phyloP scores from a whole-genome alignment of 2,113 vertebrate species.

The Fulmarus glacialis region DNA sequence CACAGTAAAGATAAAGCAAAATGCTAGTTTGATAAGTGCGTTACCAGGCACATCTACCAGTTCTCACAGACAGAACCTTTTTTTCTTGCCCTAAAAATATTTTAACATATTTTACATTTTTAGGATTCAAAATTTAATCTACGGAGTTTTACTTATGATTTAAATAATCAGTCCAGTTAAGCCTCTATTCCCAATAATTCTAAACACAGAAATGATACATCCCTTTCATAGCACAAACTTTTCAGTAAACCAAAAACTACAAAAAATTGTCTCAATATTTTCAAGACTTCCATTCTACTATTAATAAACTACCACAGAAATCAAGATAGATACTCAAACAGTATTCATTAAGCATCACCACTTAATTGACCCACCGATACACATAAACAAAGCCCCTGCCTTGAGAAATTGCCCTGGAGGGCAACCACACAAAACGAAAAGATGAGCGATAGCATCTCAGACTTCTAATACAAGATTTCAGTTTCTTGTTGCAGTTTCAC shows the following conservation, averaged over 20 bases:
- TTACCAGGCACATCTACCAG: background rate
- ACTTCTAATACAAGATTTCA: background rate
- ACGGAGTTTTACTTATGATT: background rate
- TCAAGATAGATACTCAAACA: background rate
- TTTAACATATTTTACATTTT: background rate
- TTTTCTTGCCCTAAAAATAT: background rate
- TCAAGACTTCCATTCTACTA: background rate
- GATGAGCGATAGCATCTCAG: background rate
- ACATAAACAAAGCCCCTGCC: background rate
- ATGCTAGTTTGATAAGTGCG: rapidly evolving
- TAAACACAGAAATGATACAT: background rate
- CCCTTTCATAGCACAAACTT: background rate
- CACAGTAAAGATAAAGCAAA: background rate
- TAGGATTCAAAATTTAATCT: background rate
- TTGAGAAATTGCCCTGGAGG: background rate
- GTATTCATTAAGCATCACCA: background rate
- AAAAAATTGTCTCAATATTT: background rate
- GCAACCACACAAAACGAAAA: background rate
- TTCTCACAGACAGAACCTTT: background rate
- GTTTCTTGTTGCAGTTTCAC: background rate
- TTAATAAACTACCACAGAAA: background rate
- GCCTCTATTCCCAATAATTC: background rate
- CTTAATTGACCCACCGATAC: background rate
- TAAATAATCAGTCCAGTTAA: background rate
- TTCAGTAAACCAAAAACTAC: background rate